These are phyloP conservation scores for Pantala flavescens DNA, from an alignment of 1,140 invertebrate genomes.

Conservation along the genomic window DNA sequence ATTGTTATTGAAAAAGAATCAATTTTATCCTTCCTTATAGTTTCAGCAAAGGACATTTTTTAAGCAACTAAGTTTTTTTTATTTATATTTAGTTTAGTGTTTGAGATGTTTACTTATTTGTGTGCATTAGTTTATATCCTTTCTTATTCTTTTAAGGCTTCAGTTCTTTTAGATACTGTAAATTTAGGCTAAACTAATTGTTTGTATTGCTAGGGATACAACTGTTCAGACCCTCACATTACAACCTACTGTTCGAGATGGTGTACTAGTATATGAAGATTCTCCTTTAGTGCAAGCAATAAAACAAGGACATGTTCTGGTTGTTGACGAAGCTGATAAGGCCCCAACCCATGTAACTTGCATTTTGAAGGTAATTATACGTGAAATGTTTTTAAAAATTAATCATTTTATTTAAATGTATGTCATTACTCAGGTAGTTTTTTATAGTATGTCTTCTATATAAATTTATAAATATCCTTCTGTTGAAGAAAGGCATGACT, in stretches of 20 bases:
- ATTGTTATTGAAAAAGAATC: too few relatives aligned
- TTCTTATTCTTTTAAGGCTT: too few relatives aligned
- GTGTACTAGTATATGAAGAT: constrained; percentile 84
- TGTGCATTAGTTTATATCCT: too few relatives aligned
- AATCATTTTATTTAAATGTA: not conserved
- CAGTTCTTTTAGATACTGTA: too few relatives aligned
- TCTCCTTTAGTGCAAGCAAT: constrained; percentile 88
- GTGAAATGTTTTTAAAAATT: not conserved
- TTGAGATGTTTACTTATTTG: too few relatives aligned
- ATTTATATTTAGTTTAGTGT: too few relatives aligned
- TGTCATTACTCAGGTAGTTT: not conserved
- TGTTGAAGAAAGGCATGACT: too few relatives aligned
- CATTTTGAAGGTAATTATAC: constrained; percentile 61
- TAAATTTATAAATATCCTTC: too few relatives aligned
- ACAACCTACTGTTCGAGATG: constrained; percentile 80
- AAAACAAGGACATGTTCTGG: constrained; percentile 75
- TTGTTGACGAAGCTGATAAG: constrained; percentile 95
- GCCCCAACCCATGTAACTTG: constrained; percentile 93
- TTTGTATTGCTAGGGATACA: constrained; percentile 55
- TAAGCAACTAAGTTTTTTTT: too few relatives aligned
- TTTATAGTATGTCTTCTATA: not conserved
- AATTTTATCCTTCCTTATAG: too few relatives aligned
- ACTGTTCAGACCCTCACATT: constrained; percentile 91
- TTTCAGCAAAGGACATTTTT: too few relatives aligned
- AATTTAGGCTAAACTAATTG: too few relatives aligned